These are phyloP conservation scores for Sinocyclocheilus anophthalmus DNA, from an alignment of 2,113 vertebrate species.

Conservation along the genomic window DNA sequence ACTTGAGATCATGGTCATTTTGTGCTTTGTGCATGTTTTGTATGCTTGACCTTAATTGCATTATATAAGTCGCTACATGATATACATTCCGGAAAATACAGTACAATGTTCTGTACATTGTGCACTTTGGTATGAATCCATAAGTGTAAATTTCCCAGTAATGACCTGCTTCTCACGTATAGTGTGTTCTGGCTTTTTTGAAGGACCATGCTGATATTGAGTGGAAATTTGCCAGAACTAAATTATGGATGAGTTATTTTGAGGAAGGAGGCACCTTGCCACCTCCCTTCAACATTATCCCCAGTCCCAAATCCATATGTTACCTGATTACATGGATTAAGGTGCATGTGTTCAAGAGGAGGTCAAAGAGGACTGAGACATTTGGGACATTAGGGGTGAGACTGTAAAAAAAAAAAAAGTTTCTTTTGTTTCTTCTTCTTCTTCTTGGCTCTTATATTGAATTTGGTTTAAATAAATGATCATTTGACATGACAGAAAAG, in stretches of 20 bases:
- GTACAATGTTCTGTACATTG: not conserved
- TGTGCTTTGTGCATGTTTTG: not conserved
- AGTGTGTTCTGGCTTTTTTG: constrained; percentile 19
- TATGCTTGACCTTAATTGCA: not conserved
- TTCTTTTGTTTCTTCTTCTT: not conserved
- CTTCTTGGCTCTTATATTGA: not conserved
- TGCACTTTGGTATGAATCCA: not conserved
- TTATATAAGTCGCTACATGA: not conserved
- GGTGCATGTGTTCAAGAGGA: constrained; percentile 81
- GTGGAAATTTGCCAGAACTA: constrained; percentile 99
- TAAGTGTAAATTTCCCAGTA: not conserved
- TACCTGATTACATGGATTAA: constrained; percentile 87
- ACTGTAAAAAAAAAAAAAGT: not conserved
- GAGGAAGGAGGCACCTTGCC: constrained; percentile 97
- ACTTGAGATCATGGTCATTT: too few species aligned
- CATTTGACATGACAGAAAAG: not conserved
- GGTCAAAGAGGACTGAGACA: constrained; percentile 81
- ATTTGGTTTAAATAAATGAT: constrained; percentile 5
- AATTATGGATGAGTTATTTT: constrained; percentile 99
- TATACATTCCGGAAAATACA: not conserved
- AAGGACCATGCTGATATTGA: constrained; percentile 99
- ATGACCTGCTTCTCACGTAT: not conserved
- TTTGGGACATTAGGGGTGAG: constrained; percentile 93
- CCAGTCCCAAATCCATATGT: constrained; percentile 93
- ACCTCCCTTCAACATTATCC: constrained; percentile 95